A percentile compares a stretch with the other conserved stretches of the same genome.
These are phyloP conservation scores for Exaiptasia diaphana DNA, from an alignment of 64 coral and sea anemone species.

Conservation along the genomic window DNA sequence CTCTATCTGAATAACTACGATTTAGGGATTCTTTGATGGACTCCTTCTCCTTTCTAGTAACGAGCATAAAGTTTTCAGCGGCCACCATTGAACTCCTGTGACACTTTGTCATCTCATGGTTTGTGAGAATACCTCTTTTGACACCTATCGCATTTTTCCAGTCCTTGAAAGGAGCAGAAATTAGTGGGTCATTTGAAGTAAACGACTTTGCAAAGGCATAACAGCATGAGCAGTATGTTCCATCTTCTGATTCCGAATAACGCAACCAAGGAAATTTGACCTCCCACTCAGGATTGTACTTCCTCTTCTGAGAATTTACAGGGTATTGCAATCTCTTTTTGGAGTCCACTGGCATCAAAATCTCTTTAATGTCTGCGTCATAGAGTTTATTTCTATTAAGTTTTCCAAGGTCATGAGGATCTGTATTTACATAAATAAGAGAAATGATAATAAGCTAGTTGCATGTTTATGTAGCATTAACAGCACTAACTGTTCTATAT, in stretches of 20 bases:
- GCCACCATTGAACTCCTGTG: slow-evolving; percentile 52
- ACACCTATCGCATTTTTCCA: slow-evolving; percentile 64
- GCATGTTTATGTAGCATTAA: slow-evolving; percentile 48
- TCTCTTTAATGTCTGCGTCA: slow-evolving; percentile 36
- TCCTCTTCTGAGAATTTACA: slow-evolving; percentile 50
- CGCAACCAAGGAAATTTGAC: slow-evolving; percentile 41
- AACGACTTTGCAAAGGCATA: slow-evolving; percentile 15
- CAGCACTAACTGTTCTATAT: slow-evolving; percentile 59
- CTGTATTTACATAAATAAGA: slow-evolving; percentile 29
- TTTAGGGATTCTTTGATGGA: slow-evolving; percentile 58
- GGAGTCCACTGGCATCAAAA: slow-evolving; percentile 25
- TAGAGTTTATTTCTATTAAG: slow-evolving; percentile 36
- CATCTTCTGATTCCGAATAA: slow-evolving; percentile 43
- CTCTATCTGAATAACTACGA: slow-evolving; percentile 44
- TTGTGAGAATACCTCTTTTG: slow-evolving; percentile 51
- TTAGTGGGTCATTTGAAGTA: slow-evolving; percentile 19
- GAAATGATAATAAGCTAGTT: slow-evolving; percentile 41
- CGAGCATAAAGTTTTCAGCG: slow-evolving; percentile 37
- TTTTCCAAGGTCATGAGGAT: slow-evolving; percentile 25
- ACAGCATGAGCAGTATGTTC: slow-evolving; percentile 60
- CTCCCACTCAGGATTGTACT: slow-evolving; percentile 75
- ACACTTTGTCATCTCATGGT: slow-evolving; percentile 40
- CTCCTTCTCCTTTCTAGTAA: slow-evolving; percentile 34
- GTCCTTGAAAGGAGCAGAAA: slow-evolving; percentile 53
- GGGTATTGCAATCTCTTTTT: slow-evolving; percentile 31